Evolutionary conservation across 2,113 vertebrate species (phyloP).

Genomic region (Epinephelus moara): DNA sequence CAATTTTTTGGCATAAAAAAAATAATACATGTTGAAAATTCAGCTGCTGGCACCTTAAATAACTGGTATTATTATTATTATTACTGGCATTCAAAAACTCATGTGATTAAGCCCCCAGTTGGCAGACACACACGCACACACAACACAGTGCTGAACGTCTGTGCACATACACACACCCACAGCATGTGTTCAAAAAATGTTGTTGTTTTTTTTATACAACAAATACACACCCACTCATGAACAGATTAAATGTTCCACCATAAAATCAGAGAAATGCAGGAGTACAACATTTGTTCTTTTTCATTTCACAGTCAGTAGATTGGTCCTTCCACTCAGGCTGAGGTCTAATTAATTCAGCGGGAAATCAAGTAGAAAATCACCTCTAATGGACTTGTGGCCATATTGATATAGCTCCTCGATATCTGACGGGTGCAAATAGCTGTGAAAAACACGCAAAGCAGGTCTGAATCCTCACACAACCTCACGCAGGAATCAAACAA

Average conservation of each 20-base stretch:
- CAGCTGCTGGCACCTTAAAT: slow-evolving; percentile 36
- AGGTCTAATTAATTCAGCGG: slow-evolving; percentile 49
- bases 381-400: slow-evolving; percentile 45
- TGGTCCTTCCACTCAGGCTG: slow-evolving; percentile 8
- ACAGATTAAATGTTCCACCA: slow-evolving; percentile 19
- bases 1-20: slow-evolving; percentile 3
- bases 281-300: slow-evolving; percentile 7
- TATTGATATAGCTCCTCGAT: slow-evolving; percentile 44
- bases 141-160: not conserved
- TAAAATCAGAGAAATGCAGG: not conserved
- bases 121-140: slow-evolving; percentile 12
- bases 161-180: not conserved
- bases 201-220: not conserved
- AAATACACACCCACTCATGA: not conserved
- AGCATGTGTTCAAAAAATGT: not conserved
- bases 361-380: slow-evolving; percentile 66
- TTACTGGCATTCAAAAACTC: not conserved
- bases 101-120: slow-evolving; percentile 26
- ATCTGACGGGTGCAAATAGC: slow-evolving; percentile 44
- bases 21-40: slow-evolving; percentile 14
- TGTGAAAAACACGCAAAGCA: not conserved
- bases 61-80: slow-evolving; percentile 20
- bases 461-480: not conserved
- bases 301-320: not conserved
- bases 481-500: not conserved